Conservation (phyloP, 2,888 invertebrate species). For the Chymomyza procnemis region DNA sequence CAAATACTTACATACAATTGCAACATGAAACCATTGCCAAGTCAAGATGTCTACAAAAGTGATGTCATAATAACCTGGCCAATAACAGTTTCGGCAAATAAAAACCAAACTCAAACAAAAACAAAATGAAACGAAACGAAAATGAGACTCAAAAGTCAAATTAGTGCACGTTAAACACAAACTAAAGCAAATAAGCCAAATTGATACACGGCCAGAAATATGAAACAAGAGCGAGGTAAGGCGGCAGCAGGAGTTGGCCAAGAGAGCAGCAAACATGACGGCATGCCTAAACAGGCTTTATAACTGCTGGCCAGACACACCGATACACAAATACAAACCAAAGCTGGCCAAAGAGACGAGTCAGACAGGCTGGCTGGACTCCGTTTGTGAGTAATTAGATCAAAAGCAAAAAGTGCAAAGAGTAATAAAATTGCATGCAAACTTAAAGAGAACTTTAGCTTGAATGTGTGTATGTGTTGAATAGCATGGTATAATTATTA, state of each 20-base stretch:
- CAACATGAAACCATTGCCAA: conserved; percentile 2
- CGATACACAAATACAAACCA: background rate
- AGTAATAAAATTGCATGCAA: background rate
- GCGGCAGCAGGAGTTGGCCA: background rate
- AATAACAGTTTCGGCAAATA: conserved; percentile 45
- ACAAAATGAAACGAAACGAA: conserved; percentile 10
- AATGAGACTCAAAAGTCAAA: conserved; percentile 51
- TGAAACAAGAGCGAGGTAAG: background rate
- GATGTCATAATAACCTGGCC: conserved; percentile 54
- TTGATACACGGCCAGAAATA: conserved; percentile 38
- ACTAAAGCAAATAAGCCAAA: conserved; percentile 55
- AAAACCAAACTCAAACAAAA: conserved; percentile 12
- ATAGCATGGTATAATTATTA: no score
- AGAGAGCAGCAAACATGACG: background rate
- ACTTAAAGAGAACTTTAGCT: background rate
- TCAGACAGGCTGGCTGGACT: conserved; percentile 35
- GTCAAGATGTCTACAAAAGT: conserved; percentile 22
- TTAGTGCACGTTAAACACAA: conserved; percentile 56
- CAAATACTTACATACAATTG: background rate
- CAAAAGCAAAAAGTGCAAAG: conserved; percentile 54
- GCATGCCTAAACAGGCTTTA: background rate
- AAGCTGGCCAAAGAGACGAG: background rate
- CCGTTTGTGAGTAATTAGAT: conserved; percentile 54
- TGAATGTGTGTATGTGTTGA: background rate
- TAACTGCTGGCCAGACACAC: background rate